phyloP scores from a whole-genome alignment of 2,797 vertebrate species.

The Microctenopoma stevenorrisi region DNA sequence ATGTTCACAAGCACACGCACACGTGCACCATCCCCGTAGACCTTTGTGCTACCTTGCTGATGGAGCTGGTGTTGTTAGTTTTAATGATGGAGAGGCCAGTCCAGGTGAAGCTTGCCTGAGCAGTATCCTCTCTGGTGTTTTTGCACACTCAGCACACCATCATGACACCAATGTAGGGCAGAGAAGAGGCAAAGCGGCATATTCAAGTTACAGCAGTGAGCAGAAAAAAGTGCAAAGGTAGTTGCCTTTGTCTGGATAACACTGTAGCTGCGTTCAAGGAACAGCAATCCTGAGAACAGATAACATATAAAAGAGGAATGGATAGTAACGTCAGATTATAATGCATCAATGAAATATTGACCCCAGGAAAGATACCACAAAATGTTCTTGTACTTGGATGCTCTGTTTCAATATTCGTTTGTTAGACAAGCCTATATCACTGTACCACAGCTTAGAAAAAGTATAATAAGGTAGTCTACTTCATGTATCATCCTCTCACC shows the following conservation, averaged over 20 bases:
- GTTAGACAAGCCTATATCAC: slow-evolving; percentile 59
- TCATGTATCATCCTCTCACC: slow-evolving; percentile 68
- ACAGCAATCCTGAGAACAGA: slow-evolving; percentile 28
- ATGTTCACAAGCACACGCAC: slow-evolving; percentile 27
- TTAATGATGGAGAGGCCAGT: slow-evolving; percentile 75
- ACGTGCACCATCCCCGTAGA: slow-evolving; percentile 43
- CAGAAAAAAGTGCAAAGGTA: slow-evolving; percentile 39
- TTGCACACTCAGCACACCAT: slow-evolving; percentile 74
- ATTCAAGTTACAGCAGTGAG: slow-evolving; percentile 58
- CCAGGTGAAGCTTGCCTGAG: slow-evolving; percentile 70
- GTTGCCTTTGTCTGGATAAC: slow-evolving; percentile 44
- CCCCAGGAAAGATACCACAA: slow-evolving; percentile 29
- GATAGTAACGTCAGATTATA: slow-evolving; percentile 29
- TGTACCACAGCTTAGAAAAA: slow-evolving; percentile 53
- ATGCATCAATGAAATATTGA: slow-evolving; percentile 7
- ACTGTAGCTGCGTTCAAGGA: slow-evolving; percentile 30
- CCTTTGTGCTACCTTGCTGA: slow-evolving; percentile 49
- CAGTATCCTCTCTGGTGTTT: slow-evolving; percentile 64
- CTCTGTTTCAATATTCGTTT: slow-evolving; percentile 43
- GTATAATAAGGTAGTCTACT: slow-evolving; percentile 65
- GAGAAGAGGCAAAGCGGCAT: slow-evolving; percentile 68
- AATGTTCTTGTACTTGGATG: slow-evolving; percentile 46
- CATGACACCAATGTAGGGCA: slow-evolving; percentile 78
- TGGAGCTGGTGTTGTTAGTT: slow-evolving; percentile 68
- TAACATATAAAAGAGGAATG: slow-evolving; percentile 31